phyloP scores from a whole-genome alignment of 2,888 invertebrate species.

The Autographa pulchrina region DNA sequence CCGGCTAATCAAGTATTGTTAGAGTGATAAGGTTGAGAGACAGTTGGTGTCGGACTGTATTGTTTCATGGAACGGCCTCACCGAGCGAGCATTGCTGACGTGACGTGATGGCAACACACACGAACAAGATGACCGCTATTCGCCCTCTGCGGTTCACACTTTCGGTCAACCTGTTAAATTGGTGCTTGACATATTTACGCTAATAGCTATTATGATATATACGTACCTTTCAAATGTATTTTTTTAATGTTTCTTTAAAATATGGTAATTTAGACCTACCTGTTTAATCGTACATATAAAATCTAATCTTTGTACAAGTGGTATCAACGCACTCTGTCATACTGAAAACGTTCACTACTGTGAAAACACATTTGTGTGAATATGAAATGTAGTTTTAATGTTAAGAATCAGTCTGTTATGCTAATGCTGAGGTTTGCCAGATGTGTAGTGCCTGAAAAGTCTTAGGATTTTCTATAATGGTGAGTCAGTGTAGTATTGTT shows the following conservation, averaged over 20 bases:
- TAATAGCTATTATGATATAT: constrained; percentile 24
- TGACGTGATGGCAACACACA: constrained; percentile 42
- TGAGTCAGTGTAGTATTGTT: constrained; percentile 36
- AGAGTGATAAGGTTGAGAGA: constrained; percentile 48
- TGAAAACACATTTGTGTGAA: constrained; percentile 14
- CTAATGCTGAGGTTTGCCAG: neutral
- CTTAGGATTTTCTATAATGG: constrained; percentile 15
- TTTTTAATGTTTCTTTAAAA: constrained; percentile 17
- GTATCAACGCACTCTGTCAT: constrained; percentile 29
- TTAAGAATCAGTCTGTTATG: constrained; percentile 15
- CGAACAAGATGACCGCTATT: constrained; percentile 63
- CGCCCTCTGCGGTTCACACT: constrained; percentile 60
- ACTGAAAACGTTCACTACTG: constrained; percentile 30
- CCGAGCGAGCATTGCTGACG: constrained; percentile 13
- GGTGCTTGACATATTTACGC: constrained; percentile 46
- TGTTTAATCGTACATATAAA: constrained; percentile 31
- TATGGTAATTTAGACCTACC: constrained; percentile 4
- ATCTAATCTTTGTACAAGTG: constrained; percentile 52
- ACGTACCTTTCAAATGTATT: constrained; percentile 22
- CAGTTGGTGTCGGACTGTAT: constrained; percentile 42
- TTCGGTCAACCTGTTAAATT: constrained; percentile 57
- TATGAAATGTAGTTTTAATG: constrained; percentile 17
- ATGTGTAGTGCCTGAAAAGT: constrained; percentile 23
- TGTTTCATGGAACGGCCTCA: constrained; percentile 46
- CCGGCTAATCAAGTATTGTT: constrained; percentile 47